Percentiles rank a stretch among this genome's conserved stretches.
These are phyloP conservation scores for Vimba vimba DNA, from an alignment of 2,113 vertebrate species.

Conservation along the genomic window DNA sequence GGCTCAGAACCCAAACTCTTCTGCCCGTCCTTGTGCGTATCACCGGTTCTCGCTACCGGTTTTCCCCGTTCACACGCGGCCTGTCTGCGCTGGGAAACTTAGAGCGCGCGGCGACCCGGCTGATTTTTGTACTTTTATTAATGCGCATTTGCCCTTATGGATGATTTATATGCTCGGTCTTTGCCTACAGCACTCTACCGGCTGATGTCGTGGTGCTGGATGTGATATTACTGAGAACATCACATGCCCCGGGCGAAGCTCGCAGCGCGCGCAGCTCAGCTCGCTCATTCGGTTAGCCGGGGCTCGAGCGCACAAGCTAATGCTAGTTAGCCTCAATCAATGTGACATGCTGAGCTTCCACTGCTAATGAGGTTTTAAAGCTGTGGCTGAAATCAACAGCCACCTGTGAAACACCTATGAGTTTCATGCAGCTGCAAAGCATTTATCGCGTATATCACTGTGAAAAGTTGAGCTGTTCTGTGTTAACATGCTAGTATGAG, in stretches of 20 bases:
- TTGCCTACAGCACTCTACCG: background rate
- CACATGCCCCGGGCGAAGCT: conserved; percentile 18
- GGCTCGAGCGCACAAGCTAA: conserved; percentile 26
- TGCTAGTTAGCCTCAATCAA: conserved; percentile 23
- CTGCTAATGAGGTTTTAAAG: background rate
- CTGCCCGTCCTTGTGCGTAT: background rate
- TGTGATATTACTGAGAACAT: background rate
- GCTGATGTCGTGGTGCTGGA: background rate
- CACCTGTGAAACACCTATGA: background rate
- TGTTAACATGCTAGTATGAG: background rate
- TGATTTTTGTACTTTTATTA: conserved; percentile 63
- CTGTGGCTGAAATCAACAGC: background rate
- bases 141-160: conserved; percentile 4
- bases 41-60: conserved; percentile 18
- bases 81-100: conserved; percentile 63
- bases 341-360: background rate
- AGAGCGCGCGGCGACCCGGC: conserved; percentile 39
- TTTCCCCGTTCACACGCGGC: conserved; percentile 67
- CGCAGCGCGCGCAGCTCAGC: background rate
- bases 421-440: background rate
- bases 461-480: background rate
- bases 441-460: background rate
- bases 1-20: background rate
- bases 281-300: background rate
- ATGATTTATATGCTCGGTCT: background rate